Evolutionary conservation across 2,113 vertebrate genomes (phyloP), one percentile per base, ranked within the genome.

Genomic region (Edolisoma coerulescens): DNA sequence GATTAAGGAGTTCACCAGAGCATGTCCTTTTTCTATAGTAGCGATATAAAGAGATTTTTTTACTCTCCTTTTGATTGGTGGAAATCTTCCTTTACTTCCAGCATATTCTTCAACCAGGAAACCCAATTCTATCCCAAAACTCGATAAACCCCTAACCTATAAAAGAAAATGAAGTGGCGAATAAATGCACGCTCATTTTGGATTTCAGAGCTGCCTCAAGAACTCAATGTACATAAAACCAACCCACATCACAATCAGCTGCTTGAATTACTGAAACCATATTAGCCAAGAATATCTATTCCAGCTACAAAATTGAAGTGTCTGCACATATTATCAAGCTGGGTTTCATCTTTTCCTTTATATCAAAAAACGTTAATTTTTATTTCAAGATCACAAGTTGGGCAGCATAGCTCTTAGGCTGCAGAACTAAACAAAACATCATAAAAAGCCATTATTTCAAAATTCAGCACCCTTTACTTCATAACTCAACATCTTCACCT

Each of bases 31-130:
- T 92, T 99, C 99, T 87, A 99, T 99, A 6, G 99, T 99, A 30
- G 99, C 98, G 68, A 99, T 96, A 88, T 99, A 99, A 3, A 99
- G 96, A 1, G 99, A 99, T 11, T 97, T 98, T 71, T 98, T 98
- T 19, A 71, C 93, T 70, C 98, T 98, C 76, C 98, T 98, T 97
- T 98, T 99, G 87, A 99, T 96, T 5, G 99, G 99, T 73, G 99
- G 99, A 93, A 99, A 99, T 96, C 93, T 98, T 79, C 99, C 99
- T 97, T 99, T 99, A 93, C 99, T 99, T 93, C 99, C 99, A 3
- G 99, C 99, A 24, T 99, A 99, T 97, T 99, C 99, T 97, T 99
- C 99, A 95, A 99, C 98, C 97, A 99, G 97, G 98, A 99, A 99
- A 94, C 98, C 99, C 91, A 99, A 92, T 94, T 99, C 99, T 98